These are phyloP conservation scores for Theristus sp. DNA, from an alignment of 2,888 invertebrate genomes.

Conservation along the genomic window DNA sequence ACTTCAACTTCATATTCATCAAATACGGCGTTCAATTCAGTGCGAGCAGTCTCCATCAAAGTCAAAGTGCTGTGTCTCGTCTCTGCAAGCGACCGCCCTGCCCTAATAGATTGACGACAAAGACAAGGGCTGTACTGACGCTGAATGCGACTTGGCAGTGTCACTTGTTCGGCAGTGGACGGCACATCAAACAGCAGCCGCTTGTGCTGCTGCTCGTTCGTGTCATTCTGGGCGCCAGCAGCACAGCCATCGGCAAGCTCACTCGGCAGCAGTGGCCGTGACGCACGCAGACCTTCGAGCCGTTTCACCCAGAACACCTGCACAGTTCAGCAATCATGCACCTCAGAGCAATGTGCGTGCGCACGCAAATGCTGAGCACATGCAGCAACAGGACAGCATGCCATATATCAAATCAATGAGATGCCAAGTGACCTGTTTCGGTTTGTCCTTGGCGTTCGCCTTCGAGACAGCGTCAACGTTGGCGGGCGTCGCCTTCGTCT, in stretches of 20 bases:
- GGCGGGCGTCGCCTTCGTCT: constrained; percentile 20
- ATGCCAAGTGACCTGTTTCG: constrained; percentile 48
- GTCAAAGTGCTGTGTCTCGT: no score
- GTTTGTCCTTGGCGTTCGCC: constrained; percentile 49
- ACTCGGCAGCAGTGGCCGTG: constrained; percentile 18
- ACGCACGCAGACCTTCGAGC: constrained; percentile 17
- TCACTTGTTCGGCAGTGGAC: not conserved
- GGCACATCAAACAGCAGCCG: not conserved
- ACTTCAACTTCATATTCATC: no score
- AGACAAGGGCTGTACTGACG: no score
- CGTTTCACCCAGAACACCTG: constrained; percentile 22
- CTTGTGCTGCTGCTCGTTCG: not conserved
- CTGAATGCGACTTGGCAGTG: constrained; percentile 2
- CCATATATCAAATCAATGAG: no score
- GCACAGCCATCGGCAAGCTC: no score
- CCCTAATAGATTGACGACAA: no score
- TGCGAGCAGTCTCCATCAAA: no score
- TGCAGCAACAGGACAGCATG: not conserved
- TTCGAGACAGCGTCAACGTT: not conserved
- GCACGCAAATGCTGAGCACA: not conserved
- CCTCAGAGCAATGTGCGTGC: not conserved
- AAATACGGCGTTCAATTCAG: no score
- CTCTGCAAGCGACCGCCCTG: no score
- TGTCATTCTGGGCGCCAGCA: not conserved
- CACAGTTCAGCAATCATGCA: not conserved